phyloP scores from a whole-genome alignment of 2,888 invertebrate genomes.

The Erebia palarica region DNA sequence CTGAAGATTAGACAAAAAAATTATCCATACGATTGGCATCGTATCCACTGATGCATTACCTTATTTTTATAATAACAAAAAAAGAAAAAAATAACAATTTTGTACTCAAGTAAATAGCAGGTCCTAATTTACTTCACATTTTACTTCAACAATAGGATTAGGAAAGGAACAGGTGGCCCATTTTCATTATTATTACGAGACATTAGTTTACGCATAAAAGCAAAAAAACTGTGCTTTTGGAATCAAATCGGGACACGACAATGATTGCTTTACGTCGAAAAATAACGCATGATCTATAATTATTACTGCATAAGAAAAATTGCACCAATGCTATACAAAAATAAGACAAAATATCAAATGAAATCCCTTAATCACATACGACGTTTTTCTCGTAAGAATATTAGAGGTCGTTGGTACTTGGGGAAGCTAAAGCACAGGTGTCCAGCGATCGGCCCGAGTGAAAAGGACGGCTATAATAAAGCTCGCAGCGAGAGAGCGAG shows the following conservation, averaged over 20 bases:
- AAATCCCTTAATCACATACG: constrained; percentile 51
- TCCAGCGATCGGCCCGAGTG: constrained; percentile 76
- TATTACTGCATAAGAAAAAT: constrained; percentile 48
- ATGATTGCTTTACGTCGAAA: constrained; percentile 77
- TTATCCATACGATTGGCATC: neutral
- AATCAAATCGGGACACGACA: constrained; percentile 82
- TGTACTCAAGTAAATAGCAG: constrained; percentile 49
- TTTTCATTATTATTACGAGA: constrained; percentile 76
- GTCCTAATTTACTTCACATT: constrained; percentile 60
- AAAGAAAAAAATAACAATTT: constrained; percentile 50
- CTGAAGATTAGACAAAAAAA: constrained; percentile 3
- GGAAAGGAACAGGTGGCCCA: constrained; percentile 73
- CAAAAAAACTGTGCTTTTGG: constrained; percentile 65
- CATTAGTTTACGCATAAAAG: constrained; percentile 76
- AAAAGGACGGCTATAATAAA: constrained; percentile 58
- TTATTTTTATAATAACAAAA: constrained; percentile 22
- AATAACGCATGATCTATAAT: constrained; percentile 73
- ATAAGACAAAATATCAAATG: constrained; percentile 53
- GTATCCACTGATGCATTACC: neutral
- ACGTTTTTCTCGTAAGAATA: constrained; percentile 54
- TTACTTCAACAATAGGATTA: constrained; percentile 69
- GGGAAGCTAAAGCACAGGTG: constrained; percentile 83
- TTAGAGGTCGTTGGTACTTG: constrained; percentile 82
- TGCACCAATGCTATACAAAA: constrained; percentile 43
- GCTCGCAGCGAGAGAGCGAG: constrained; percentile 54